Conservation (phyloP, 2,797 vertebrate species). For the Cottoperca gobio region DNA sequence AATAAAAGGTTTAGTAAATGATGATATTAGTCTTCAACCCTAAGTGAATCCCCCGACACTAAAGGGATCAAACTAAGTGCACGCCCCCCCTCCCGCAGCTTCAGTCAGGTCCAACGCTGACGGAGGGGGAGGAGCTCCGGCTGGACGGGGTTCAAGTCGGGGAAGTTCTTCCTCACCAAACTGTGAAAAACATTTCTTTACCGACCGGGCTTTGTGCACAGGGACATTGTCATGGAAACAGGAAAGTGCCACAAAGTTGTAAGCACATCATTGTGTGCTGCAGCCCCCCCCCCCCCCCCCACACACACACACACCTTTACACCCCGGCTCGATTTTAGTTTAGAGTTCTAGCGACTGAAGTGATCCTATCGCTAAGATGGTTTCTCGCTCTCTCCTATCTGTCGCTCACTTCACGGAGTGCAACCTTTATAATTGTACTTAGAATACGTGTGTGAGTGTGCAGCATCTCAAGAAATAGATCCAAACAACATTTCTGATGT, state of each 20-base stretch:
- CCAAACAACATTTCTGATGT: not conserved
- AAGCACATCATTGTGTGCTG: not conserved
- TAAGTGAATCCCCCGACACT: not conserved
- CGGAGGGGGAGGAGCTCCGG: no score
- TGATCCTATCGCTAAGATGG: fast-evolving
- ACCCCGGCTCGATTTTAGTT: no score
- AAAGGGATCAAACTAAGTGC: not conserved
- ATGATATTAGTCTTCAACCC: not conserved
- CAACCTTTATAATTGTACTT: not conserved
- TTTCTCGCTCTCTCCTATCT: not conserved
- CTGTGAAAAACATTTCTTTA: not conserved
- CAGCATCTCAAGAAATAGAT: no score
- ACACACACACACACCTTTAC: no score
- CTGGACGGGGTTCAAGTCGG: not conserved
- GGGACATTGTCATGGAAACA: not conserved
- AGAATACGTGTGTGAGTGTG: not conserved
- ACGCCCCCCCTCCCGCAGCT: no score
- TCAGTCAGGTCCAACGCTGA: no score
- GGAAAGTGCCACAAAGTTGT: not conserved
- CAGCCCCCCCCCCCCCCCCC: not conserved
- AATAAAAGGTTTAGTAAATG: no score
- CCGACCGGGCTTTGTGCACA: not conserved
- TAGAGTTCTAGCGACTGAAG: no score
- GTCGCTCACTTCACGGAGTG: not conserved
- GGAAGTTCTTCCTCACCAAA: not conserved